Base-by-base conservation (phyloP, 2,888 invertebrate species). In the Eretmocerus hayati region DNA sequence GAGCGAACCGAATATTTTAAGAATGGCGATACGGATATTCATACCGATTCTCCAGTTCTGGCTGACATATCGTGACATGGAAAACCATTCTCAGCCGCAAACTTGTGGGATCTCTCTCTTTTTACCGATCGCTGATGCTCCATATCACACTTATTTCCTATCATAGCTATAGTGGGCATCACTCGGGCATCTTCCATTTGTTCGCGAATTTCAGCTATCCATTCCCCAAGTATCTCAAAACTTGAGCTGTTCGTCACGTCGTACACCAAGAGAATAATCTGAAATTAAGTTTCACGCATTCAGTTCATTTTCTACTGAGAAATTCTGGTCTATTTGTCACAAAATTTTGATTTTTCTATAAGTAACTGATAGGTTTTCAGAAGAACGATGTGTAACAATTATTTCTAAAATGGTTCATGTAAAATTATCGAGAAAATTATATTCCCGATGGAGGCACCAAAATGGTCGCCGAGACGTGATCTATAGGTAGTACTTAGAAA, bases 221-320 rank as follows among this genome's bases (percentile, higher is more conserved):
- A 93, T 43, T 79, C 76, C 32, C 76, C 74, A 16, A 90, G 72
- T 61, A 81, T 81, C 48, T 88, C 87, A 69, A 92, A 91, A 67
- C 88, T 90, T 58, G 81, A 76, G 40, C 80, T 75, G 66, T 85
- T 88, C 23, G 90, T 89, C 45, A 92, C 81, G 66, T 92, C 91
- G 66, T 90, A 91, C 1, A 90, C 85, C 55, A 91, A 74, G 44
- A 91, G 67, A 44, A 90, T 78, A 43, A 87, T 80, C 89, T 86
- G 16, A 6, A 39, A 44, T 30, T 30, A n/a, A n/a, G n/a, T n/a
- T n/a, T n/a, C n/a, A n/a, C n/a, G n/a, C n/a, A n/a, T n/a, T n/a
- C n/a, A n/a, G n/a, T n/a, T n/a, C n/a, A n/a, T n/a, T n/a, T n/a
- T n/a, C n/a, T n/a, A n/a, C n/a, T n/a, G n/a, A n/a, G n/a, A n/a